Evolutionary conservation across 1,140 invertebrate species (phyloP).

Genomic region (Coboldia fuscipes): DNA sequence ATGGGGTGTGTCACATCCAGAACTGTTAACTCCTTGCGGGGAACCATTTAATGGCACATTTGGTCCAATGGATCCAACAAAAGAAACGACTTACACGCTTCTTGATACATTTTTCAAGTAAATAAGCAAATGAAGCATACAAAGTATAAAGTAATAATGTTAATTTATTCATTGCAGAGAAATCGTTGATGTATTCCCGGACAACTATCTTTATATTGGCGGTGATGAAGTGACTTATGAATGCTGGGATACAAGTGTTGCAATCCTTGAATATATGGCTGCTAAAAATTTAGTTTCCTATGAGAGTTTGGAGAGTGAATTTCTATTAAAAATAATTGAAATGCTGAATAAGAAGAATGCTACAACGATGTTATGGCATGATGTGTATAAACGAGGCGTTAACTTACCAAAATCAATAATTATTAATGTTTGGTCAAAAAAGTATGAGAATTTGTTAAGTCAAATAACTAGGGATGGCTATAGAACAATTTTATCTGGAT

Average conservation of each 20-base stretch:
- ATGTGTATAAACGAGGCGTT: slow-evolving; percentile 43
- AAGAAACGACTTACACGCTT: slow-evolving; percentile 37
- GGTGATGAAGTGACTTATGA: slow-evolving; percentile 85
- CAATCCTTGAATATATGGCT: slow-evolving; percentile 46
- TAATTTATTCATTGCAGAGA: slow-evolving; percentile 23
- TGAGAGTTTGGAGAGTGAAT: slow-evolving; percentile 38
- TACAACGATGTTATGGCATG: slow-evolving; percentile 72
- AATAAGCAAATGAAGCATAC: too few species aligned
- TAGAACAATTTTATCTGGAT: slow-evolving; percentile 43
- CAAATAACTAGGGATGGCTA: slow-evolving; percentile 33
- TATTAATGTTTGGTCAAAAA: slow-evolving; percentile 52
- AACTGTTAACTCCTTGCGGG: slow-evolving; percentile 47
- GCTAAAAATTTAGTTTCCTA: slow-evolving; percentile 30
- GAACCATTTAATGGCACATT: slow-evolving; percentile 28
- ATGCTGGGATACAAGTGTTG: slow-evolving; percentile 71
- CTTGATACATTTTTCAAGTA: slow-evolving; percentile 34
- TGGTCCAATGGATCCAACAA: slow-evolving; percentile 59
- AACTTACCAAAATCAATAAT: slow-evolving; percentile 36
- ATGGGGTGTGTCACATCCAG: slow-evolving; percentile 50
- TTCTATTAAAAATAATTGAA: slow-evolving; percentile 39
- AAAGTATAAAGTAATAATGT: too few species aligned
- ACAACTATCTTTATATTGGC: slow-evolving; percentile 63
- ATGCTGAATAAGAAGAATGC: slow-evolving; percentile 23
- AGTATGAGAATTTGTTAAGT: slow-evolving; percentile 13
- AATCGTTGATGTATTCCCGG: slow-evolving; percentile 42